Base-by-base conservation (phyloP, 2,113 vertebrate genomes). In the Protomyctophum bolini region DNA sequence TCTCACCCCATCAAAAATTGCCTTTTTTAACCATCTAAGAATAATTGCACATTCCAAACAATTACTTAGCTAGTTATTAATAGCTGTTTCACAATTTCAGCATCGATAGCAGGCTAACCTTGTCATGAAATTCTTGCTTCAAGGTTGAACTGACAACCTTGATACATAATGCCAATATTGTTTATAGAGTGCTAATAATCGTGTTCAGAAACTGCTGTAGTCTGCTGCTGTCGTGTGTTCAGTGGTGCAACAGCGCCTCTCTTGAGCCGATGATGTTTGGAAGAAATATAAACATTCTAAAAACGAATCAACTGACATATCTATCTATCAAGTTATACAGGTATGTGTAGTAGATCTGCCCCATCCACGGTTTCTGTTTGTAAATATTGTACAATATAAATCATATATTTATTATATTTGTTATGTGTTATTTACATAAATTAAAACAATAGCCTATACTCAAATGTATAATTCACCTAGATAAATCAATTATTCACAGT, bases 241-340 rank as follows among this genome's bases (percentile, higher is more conserved):
- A 49, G 21, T 12, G 12, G 82, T 63, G 2, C 85, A 89, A 81
- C 80, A 84, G 79, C 68, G 77, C 76, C 80, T 48, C 82, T 12
- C 68, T 48, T 76, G 7, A 84, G 76, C 59, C 0, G 0, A 46
- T 12, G 12, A 5, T 61, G 59, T 0, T 41, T 41, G 33, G 33
- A 41, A 41, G 33, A 41, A 41, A 41, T 41, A 41, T 41, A 41
- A 41, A 41, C 33, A 41, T 41, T 41, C 33, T 41, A 4, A 41
- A 21, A 41, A 41, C 33, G 33, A 41, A 41, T 41, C 33, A 41
- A 41, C 33, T 41, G 3, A 41, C 33, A 41, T 2, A 41, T 21
- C 21, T 21, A 21, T 2, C 50, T 9, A 9, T 52, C 7, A 52
- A 52, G 50, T 52, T 52, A 21, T 21, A 21, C 21, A 21, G 21